phyloP scores from a whole-genome alignment of 2,888 invertebrate genomes.

The Xiphydria camelus region DNA sequence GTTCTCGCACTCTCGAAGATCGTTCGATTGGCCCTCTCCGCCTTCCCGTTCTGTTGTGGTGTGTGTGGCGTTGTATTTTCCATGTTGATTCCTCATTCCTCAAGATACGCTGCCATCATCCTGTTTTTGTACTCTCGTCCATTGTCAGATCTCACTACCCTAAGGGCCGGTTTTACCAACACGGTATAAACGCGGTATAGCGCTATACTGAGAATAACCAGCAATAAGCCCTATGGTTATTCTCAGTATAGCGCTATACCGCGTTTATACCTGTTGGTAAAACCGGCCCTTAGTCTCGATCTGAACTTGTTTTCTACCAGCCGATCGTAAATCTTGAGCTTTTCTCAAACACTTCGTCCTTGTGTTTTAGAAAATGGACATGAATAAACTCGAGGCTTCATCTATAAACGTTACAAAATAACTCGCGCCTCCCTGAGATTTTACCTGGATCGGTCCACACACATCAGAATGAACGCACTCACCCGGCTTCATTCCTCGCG shows the following conservation, averaged over 20 bases:
- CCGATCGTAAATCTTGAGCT: slow-evolving; percentile 15
- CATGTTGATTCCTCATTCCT: slow-evolving; percentile 12
- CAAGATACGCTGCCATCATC: slow-evolving; percentile 1
- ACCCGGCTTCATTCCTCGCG: slow-evolving; percentile 13
- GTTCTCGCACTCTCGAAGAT: slow-evolving; percentile 18
- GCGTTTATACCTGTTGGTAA: no score
- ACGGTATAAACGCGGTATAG: no score
- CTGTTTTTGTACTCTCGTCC: slow-evolving; percentile 15
- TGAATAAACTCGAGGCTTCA: slow-evolving; percentile 1
- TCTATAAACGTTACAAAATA: neutral
- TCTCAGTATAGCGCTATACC: no score
- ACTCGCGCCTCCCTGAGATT: neutral
- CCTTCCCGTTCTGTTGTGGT: slow-evolving; percentile 19
- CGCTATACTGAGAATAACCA: no score
- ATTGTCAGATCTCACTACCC: slow-evolving; percentile 11
- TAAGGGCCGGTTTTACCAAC: no score
- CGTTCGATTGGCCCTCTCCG: slow-evolving; percentile 16
- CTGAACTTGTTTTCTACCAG: slow-evolving; percentile 15
- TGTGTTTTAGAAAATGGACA: slow-evolving; percentile 20
- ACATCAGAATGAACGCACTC: slow-evolving; percentile 6
- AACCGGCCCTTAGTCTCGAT: no score
- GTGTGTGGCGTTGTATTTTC: slow-evolving; percentile 18
- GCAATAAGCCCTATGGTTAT: no score
- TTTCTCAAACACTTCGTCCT: slow-evolving; percentile 18
- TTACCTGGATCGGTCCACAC: no score